phyloP scores from a whole-genome alignment of 2,797 vertebrate species.

The Sebastes oblongus region DNA sequence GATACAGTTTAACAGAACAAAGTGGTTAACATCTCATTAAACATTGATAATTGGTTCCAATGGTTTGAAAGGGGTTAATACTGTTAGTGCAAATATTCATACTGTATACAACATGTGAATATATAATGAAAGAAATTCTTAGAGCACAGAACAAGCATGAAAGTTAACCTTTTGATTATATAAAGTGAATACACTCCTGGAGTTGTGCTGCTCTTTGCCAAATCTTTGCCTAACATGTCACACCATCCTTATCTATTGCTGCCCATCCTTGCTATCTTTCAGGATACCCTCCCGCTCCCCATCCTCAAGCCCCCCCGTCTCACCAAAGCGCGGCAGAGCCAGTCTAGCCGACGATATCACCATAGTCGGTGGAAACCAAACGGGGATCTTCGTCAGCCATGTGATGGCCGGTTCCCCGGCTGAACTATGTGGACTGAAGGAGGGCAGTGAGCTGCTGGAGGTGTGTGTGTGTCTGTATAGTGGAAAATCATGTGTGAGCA shows the following conservation, averaged over 20 bases:
- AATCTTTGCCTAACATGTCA: background rate
- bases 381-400: slow-evolving; percentile 86
- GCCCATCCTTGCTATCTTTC: background rate
- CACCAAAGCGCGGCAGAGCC: slow-evolving; percentile 68
- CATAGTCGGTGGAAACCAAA: slow-evolving; percentile 86
- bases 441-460: slow-evolving; percentile 83
- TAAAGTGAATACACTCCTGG: background rate
- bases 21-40: background rate
- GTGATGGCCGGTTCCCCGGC: slow-evolving; percentile 80
- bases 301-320: slow-evolving; percentile 64
- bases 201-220: background rate
- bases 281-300: slow-evolving; percentile 54
- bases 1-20: background rate
- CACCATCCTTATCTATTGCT: background rate
- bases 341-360: slow-evolving; percentile 83
- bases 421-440: slow-evolving; percentile 80
- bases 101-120: background rate
- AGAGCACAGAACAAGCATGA: background rate
- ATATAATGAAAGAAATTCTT: background rate
- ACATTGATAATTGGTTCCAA: background rate
- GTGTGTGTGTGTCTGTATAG: slow-evolving; percentile 58
- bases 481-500: background rate
- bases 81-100: background rate
- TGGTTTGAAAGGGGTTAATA: background rate
- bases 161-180: background rate